Base-by-base conservation (phyloP, 2,888 invertebrate species). In the Sesia apiformis region DNA sequence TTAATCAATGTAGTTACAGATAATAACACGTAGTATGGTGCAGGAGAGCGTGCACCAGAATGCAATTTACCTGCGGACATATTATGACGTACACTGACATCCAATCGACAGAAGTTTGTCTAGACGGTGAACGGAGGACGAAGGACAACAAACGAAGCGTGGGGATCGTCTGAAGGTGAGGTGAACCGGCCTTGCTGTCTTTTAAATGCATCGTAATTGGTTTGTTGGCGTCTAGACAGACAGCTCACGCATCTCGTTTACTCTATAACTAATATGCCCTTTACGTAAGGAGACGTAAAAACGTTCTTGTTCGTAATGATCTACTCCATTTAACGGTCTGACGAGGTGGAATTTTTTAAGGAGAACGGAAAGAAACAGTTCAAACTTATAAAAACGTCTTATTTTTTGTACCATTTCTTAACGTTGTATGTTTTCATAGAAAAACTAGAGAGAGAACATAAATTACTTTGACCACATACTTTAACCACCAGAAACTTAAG, bases 91-190 rank as follows among this genome's bases (percentile, higher is more conserved):
- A 50, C 38, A 7, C 38, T 50, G 5, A 39, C 50, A 50, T 38
- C 23, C 38, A 50, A 5, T 50, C 5, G 38, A 23, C 39, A 23
- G 46, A 23, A 46, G 50, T 50, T 50, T 38, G 50, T 50, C 50
- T 50, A 50, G 38, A 50, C 50, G 38, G 46, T 46, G 55, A 55
- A 39, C 40, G 52, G 50, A 52, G 54, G 43, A 39, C 64, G 65
- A 72, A 78, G 78, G 79, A 81, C 79, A 75, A 70, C 74, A 78
- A 70, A 72, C 74, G 76, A 74, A 7, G 70, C 74, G 73, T 72
- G 74, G 67, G 68, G 72, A 71, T 63, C 74, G 83, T 84, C 83
- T 82, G 74, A 74, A 84, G 82, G 83, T 84, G 81, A 83, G 69
- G 69, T 69, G 74, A 23, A 46, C 8, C n/a, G 56, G 61, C 70